These are phyloP conservation scores for Helostoma temminkii DNA, from an alignment of 2,797 vertebrate species.

Conservation along the genomic window DNA sequence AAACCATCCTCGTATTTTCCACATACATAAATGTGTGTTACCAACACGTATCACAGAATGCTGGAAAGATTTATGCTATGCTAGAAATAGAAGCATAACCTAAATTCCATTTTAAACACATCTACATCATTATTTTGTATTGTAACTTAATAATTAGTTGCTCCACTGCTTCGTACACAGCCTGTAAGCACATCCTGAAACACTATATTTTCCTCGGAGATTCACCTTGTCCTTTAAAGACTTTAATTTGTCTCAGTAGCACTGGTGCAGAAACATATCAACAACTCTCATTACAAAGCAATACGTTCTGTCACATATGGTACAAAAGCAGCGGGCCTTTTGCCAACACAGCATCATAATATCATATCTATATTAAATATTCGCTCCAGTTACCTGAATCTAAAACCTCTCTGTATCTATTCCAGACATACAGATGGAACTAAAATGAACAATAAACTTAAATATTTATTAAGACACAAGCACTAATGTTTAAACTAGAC, in stretches of 20 bases:
- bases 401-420: slow-evolving; percentile 16
- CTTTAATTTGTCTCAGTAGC: slow-evolving; percentile 47
- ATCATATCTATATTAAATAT: background rate
- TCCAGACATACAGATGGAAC: slow-evolving; percentile 6
- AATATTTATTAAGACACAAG: slow-evolving; percentile 4
- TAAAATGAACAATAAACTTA: slow-evolving; percentile 18
- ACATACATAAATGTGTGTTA: slow-evolving; percentile 20
- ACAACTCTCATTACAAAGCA: slow-evolving; percentile 48
- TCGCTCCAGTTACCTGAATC: slow-evolving; percentile 33
- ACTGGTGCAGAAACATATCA: slow-evolving; percentile 51
- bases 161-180: background rate
- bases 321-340: slow-evolving; percentile 23
- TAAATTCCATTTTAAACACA: background rate
- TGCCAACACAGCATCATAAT: slow-evolving; percentile 7
- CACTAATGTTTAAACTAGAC: background rate
- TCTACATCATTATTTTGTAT: slow-evolving; percentile 11
- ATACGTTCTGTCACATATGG: slow-evolving; percentile 16
- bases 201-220: slow-evolving; percentile 13
- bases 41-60: slow-evolving; percentile 2
- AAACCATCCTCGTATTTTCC: slow-evolving; percentile 25
- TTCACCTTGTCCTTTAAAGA: slow-evolving; percentile 43
- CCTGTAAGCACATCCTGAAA: slow-evolving; percentile 13
- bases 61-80: slow-evolving; percentile 15
- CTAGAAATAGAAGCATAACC: slow-evolving; percentile 14
- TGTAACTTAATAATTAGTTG: slow-evolving; percentile 11